Evolutionary conservation across 2,888 invertebrate species (phyloP).

Genomic region (Pemphredon lugubris): DNA sequence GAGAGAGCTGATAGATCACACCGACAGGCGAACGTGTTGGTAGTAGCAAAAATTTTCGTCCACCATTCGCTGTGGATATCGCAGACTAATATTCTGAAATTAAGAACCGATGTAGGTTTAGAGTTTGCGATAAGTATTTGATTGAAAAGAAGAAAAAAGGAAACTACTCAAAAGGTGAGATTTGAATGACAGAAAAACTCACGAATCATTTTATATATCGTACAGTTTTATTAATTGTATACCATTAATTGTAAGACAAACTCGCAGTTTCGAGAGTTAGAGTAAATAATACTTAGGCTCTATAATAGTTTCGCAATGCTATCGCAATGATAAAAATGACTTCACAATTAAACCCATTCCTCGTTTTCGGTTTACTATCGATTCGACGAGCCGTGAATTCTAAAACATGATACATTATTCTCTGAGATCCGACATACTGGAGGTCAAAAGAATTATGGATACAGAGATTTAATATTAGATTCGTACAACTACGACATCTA

Average conservation of each 20-base stretch:
- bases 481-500: neutral
- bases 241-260: constrained; percentile 6
- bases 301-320: constrained; percentile 17
- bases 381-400: neutral
- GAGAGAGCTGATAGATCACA: no score
- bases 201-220: neutral
- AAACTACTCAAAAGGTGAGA: no score
- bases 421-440: neutral
- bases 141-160: no score
- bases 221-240: constrained; percentile 7
- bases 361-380: neutral
- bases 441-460: neutral
- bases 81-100: no score
- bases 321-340: constrained; percentile 4
- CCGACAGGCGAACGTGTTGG: no score
- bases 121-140: no score
- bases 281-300: constrained; percentile 61
- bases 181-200: neutral
- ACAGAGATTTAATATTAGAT: neutral
- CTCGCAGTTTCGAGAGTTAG: neutral
- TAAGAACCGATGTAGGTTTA: no score
- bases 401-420: neutral
- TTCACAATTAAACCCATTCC: constrained; percentile 1
- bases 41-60: no score
- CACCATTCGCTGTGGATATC: no score